A percentile compares a stretch with the other conserved stretches of the same genome.
phyloP scores from a whole-genome alignment of 2,797 vertebrate species.

The Smutsia temminckii region DNA sequence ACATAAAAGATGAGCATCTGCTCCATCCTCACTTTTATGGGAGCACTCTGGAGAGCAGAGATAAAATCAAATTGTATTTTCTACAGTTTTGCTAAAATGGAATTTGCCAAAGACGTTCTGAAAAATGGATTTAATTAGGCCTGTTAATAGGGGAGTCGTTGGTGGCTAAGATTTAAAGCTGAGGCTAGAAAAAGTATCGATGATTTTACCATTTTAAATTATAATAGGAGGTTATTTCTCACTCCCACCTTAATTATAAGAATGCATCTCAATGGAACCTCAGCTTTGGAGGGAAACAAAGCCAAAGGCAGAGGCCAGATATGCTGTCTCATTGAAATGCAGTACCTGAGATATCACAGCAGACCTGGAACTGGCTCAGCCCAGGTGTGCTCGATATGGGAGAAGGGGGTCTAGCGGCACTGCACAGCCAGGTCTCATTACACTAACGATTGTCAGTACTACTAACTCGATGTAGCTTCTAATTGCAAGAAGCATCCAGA shows the following conservation, averaged over 20 bases:
- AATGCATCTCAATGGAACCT: slow-evolving; percentile 79
- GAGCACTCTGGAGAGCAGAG: slow-evolving; percentile 75
- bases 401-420: background rate
- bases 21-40: slow-evolving; percentile 69
- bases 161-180: slow-evolving; percentile 84
- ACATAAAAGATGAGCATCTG: background rate
- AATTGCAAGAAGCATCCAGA: background rate
- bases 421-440: background rate
- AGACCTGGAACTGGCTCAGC: background rate
- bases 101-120: slow-evolving; percentile 84
- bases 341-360: slow-evolving; percentile 28
- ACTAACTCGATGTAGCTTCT: background rate
- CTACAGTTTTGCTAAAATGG: slow-evolving; percentile 83
- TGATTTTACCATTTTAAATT: slow-evolving; percentile 85
- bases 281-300: slow-evolving; percentile 76
- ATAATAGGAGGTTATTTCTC: slow-evolving; percentile 82
- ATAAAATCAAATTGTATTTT: slow-evolving; percentile 81
- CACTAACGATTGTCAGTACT: rapidly evolving
- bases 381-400: background rate
- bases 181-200: slow-evolving; percentile 75
- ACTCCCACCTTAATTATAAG: slow-evolving; percentile 83
- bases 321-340: slow-evolving; percentile 63
- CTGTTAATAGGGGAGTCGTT: slow-evolving; percentile 84
- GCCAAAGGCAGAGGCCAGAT: slow-evolving; percentile 57
- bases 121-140: slow-evolving; percentile 89